Evolutionary conservation across 1,140 invertebrate genomes (phyloP).

Genomic region (Lasioglossum albipes): DNA sequence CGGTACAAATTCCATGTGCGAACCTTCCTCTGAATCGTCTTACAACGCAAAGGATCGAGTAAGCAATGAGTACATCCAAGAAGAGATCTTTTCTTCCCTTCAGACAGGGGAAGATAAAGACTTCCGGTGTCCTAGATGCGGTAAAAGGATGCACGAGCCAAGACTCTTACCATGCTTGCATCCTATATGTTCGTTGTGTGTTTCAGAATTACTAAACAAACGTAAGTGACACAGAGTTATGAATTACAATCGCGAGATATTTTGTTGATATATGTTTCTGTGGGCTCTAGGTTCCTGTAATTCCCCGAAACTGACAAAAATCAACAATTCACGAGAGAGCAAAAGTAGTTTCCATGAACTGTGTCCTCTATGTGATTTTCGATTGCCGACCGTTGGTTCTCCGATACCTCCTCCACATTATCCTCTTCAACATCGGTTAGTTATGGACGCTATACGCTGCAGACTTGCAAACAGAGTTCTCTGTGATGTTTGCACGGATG

Average conservation of each 20-base stretch:
- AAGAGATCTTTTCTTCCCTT: slow-evolving; percentile 13
- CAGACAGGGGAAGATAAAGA: slow-evolving; percentile 48
- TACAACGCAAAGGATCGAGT: neutral
- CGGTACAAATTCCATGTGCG: slow-evolving; percentile 4
- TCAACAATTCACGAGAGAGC: neutral
- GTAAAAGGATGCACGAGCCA: slow-evolving; percentile 73
- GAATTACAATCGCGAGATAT: neutral
- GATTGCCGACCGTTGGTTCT: slow-evolving; percentile 62
- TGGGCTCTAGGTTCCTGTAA: slow-evolving; percentile 16
- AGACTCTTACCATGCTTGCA: slow-evolving; percentile 75
- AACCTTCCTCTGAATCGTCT: slow-evolving; percentile 14
- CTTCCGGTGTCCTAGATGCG: slow-evolving; percentile 74
- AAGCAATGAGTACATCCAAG: neutral
- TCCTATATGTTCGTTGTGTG: slow-evolving; percentile 72
- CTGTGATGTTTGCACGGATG: slow-evolving; percentile 72
- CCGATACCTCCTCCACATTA: slow-evolving; percentile 73
- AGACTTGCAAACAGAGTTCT: slow-evolving; percentile 68
- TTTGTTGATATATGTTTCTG: neutral
- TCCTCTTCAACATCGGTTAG: slow-evolving; percentile 72
- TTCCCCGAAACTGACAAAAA: slow-evolving; percentile 9
- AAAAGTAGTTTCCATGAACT: slow-evolving; percentile 45
- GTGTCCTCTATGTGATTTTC: slow-evolving; percentile 74
- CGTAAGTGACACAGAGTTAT: slow-evolving; percentile 21
- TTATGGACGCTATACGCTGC: slow-evolving; percentile 70
- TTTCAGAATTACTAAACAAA: slow-evolving; percentile 69